Conservation (phyloP, 2,888 invertebrate genomes). For the Dichetophora obliterata region DNA sequence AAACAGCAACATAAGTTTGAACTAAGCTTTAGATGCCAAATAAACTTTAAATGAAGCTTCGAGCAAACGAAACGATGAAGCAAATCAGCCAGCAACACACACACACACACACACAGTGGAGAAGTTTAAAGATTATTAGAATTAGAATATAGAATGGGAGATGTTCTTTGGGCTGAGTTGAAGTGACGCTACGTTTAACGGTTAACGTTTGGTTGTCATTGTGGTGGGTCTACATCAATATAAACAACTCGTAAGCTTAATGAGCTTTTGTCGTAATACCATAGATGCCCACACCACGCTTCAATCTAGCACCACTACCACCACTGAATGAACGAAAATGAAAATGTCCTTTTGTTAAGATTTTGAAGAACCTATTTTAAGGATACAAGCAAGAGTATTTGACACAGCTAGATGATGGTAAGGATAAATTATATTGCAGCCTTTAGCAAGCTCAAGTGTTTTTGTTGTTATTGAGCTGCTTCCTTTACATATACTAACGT, state of each 20-base stretch:
- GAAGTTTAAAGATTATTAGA: no score
- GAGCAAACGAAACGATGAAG: not conserved
- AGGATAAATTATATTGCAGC: slow-evolving; percentile 20
- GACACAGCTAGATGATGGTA: not conserved
- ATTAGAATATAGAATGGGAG: not conserved
- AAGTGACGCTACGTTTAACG: not conserved
- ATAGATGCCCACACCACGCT: not conserved
- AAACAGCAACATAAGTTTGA: not conserved
- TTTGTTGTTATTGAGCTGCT: slow-evolving; percentile 15
- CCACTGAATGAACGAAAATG: not conserved
- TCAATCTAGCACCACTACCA: no score
- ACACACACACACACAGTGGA: no score
- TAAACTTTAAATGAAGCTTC: not conserved
- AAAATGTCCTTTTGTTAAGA: slow-evolving; percentile 3
- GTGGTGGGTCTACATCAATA: slow-evolving; percentile 18
- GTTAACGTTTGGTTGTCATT: not conserved
- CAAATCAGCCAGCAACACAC: not conserved
- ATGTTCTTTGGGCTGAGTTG: not conserved
- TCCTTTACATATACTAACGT: not conserved
- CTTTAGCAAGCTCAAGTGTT: slow-evolving; percentile 26
- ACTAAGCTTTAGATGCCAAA: slow-evolving; percentile 1
- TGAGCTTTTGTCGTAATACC: slow-evolving; percentile 34
- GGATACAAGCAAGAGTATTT: not conserved
- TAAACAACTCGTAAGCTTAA: slow-evolving; percentile 29
- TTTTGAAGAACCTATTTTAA: not conserved